Percentiles rank a stretch among this genome's conserved stretches.
Conservation (phyloP, 2,113 vertebrate genomes). For the Muscicapa adusta region DNA sequence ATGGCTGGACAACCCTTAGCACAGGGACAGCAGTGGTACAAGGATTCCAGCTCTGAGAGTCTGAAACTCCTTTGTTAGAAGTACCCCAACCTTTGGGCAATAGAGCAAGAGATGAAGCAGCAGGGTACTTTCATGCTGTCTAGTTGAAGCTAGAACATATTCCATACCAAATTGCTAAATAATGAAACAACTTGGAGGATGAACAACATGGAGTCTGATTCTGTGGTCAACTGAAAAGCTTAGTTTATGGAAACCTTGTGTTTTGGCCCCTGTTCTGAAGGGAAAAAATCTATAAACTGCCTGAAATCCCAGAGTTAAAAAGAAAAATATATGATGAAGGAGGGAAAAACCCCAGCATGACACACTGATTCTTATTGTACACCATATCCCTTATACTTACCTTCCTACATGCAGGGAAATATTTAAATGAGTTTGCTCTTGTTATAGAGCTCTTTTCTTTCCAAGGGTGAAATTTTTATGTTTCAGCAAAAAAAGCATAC, state of each 20-base stretch:
- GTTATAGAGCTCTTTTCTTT: background rate
- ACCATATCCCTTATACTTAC: background rate
- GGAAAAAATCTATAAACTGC: background rate
- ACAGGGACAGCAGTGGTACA: background rate
- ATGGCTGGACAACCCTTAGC: background rate
- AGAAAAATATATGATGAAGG: background rate
- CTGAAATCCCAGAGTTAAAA: background rate
- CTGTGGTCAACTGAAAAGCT: background rate
- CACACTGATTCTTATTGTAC: background rate
- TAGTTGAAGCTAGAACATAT: background rate
- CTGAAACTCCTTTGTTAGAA: background rate
- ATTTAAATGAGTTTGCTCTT: background rate
- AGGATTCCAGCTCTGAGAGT: background rate
- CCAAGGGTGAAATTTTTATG: background rate
- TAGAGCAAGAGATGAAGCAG: background rate
- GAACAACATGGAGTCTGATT: background rate
- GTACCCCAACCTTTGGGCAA: background rate
- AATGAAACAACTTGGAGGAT: background rate
- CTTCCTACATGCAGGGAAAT: background rate
- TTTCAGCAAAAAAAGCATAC: background rate
- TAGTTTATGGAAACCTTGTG: background rate
- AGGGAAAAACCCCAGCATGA: background rate
- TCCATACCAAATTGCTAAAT: background rate
- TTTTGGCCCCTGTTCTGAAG: background rate
- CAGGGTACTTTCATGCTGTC: background rate